Evolutionary conservation across 2,888 invertebrate species (phyloP), one percentile per base, ranked within the genome.

Genomic region (Trimorus sp.): DNA sequence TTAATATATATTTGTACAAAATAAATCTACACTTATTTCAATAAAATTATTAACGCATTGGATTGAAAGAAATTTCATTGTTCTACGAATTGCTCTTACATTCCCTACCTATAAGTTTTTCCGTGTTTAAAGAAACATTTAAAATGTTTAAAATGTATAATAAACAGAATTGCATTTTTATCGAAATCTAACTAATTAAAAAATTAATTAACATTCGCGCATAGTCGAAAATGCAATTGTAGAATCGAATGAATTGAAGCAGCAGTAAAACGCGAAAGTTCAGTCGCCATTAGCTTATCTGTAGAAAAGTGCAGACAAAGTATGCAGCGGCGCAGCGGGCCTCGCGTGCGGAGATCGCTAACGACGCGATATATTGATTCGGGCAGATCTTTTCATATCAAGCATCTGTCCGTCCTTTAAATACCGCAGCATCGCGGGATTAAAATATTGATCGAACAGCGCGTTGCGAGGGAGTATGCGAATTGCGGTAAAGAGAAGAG

Each of bases 381-480:
- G 68, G 49, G 69, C 77, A 69, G 79, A 84, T 81, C 85, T 85
- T 86, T 88, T 88, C 83, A 82, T 77, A 81, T 79, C 84, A 77
- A 79, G 83, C 84, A 83, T 85, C 85, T 83, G 83, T 82, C 81
- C 86, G 86, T 87, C 87, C 88, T 86, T 89, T 90, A 91, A 91
- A 91, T 91, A 90, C 90, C 89, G 91, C 89, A 90, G 89, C 90
- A 91, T 91, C 90, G 90, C 87, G 90, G 90, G 89, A 91, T 91
- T 91, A 91, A 91, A 91, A 91, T 91, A 91, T 91, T 90, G 91
- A 91, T 91, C 91, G 90, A 88, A 87, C 84, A 62, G 79, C 87
- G 87, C 87, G 87, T 86, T 87, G 86, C 86, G 84, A 84, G 85
- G 86, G 85, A 87, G 87, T 86, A 88, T 87, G 86, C 87, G 88